Evolutionary conservation across 37 sponge, comb jelly and placozoan genomes (phyloP), one percentile per base, ranked within the genome.

Genomic region (Geodia barretti): DNA sequence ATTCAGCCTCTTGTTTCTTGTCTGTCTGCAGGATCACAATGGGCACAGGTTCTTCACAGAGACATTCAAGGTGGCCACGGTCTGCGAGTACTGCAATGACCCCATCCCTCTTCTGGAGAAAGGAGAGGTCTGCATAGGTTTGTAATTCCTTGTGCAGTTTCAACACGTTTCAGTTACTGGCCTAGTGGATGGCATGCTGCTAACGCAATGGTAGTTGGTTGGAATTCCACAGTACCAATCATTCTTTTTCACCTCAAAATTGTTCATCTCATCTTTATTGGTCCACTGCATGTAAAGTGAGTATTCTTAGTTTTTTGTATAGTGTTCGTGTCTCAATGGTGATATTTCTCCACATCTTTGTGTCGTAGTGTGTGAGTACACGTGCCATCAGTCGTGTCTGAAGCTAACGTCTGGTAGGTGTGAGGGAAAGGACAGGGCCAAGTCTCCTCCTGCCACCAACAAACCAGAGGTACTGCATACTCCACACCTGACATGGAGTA

Each of bases 111-210:
- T 96, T 28, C 83, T 96, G 32, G 86, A 87, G 58, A 78, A 72
- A 29, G 96, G 96, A 47, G 84, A 90, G 41, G 91, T 92, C 43
- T 96, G 96, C 43, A 36, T 58, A 78, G 92, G 92, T 91, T 29
- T 72, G 86, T 36, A 38, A n/a, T n/a, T n/a, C n/a, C n/a, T n/a
- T n/a, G n/a, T n/a, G n/a, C n/a, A n/a, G n/a, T n/a, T n/a, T n/a
- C n/a, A n/a, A n/a, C n/a, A n/a, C n/a, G n/a, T n/a, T n/a, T n/a
- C n/a, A n/a, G n/a, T n/a, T n/a, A n/a, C n/a, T n/a, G n/a, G n/a
- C n/a, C n/a, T n/a, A n/a, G n/a, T n/a, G n/a, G n/a, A n/a, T n/a
- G n/a, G 60, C 60, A 11, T 58, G 17, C 17, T 58, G 60, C 19
- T 21, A 58, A 58, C 19, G 11, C 19, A 58, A 11, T 58, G 60